Base-by-base conservation (phyloP, 1,140 invertebrate genomes). In the Wasmannia auropunctata region DNA sequence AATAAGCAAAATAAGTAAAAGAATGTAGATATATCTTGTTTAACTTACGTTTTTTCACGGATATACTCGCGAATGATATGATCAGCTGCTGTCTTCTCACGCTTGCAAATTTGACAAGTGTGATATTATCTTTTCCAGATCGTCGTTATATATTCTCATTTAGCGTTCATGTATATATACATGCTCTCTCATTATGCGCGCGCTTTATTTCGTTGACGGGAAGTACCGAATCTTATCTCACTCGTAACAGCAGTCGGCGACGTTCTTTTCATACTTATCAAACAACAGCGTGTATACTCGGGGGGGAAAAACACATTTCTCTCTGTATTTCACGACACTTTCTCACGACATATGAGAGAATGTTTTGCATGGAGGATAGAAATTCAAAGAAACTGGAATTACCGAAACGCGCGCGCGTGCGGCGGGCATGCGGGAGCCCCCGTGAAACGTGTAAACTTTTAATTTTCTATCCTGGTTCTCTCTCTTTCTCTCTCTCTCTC, bases 201-300 rank as follows among this genome's bases (percentile, higher is more conserved):
- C 31, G 28, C 10, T 74, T 69, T 28, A 83, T 51, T 37, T 43
- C 40, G 40, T 19, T 46, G 25, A 46, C 25, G 56, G 54, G 56
- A 75, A 84, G n/a, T 62, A 84, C 67, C 28, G 70, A 34, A 62
- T 84, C 80, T 76, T 84, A 84, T 76, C 56, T 62, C 43, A 34
- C n/a, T 19, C 22, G 8, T 58, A 25, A 46, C 28, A n/a, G 8
- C 56, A 63, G 19, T 51, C 25, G 37, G 34, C 34, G 16, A 75
- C n/a, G 19, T 40, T 72, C 40, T 43, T 43, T 72, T 54, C n/a
- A 58, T 72, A 58, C 34, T 40, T 81, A 58, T 58, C 19, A 46
- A 40, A 8, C 22, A 6, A 43, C 14, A 58, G 22, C 40, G 22
- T 69, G 16, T 37, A n/a, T 16, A n/a, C 16, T 3, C 34, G 34